Conservation (phyloP, 2,888 invertebrate genomes). For the Heliconius cydno region DNA sequence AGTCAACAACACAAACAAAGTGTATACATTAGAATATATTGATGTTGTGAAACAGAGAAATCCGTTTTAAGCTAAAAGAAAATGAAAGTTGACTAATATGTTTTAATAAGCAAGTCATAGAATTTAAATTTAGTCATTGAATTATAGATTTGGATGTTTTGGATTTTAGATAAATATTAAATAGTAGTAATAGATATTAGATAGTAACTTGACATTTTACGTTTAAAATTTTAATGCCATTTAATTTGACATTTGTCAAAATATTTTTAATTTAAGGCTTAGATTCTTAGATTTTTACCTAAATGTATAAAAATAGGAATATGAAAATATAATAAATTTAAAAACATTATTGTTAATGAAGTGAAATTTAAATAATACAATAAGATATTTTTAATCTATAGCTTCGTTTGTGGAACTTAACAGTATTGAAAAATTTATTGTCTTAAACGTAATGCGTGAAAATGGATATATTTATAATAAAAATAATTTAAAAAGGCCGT, state of each 20-base stretch:
- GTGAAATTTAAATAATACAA: too few species aligned
- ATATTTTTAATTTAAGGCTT: not conserved
- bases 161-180: not conserved
- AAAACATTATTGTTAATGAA: too few species aligned
- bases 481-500: too few species aligned
- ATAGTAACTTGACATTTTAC: not conserved
- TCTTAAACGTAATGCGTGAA: too few species aligned
- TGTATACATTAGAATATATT: not conserved
- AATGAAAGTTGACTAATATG: not conserved
- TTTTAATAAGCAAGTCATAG: not conserved
- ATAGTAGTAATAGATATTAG: not conserved
- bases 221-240: not conserved
- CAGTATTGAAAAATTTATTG: too few species aligned
- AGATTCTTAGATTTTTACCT: not conserved
- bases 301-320: too few species aligned
- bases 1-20: not conserved
- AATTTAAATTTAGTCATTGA: not conserved
- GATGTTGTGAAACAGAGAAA: not conserved
- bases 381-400: too few species aligned
- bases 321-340: too few species aligned
- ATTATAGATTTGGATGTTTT: not conserved
- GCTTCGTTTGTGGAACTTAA: too few species aligned
- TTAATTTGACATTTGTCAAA: not conserved
- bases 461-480: too few species aligned
- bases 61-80: not conserved